phyloP scores from a whole-genome alignment of 2,888 invertebrate species.

The Baccha elongata region DNA sequence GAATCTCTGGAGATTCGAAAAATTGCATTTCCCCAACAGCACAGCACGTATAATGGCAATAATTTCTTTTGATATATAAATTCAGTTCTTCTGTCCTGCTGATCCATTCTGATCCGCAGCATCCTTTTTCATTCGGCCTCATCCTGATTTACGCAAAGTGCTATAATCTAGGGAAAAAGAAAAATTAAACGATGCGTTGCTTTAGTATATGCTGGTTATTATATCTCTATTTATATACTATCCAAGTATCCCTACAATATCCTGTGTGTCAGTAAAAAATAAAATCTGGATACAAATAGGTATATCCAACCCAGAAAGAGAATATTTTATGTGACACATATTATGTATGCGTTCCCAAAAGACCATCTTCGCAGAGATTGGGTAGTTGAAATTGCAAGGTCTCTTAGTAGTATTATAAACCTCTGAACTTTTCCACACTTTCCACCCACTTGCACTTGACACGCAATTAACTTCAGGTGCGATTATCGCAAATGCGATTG shows the following conservation, averaged over 20 bases:
- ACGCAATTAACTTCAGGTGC: conserved; percentile 71
- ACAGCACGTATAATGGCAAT: conserved; percentile 69
- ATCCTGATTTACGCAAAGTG: conserved; percentile 72
- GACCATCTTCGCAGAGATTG: background rate
- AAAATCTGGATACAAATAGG: conserved; percentile 38
- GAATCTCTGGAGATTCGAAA: conserved; percentile 44
- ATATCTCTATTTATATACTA: background rate
- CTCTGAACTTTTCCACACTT: conserved; percentile 9
- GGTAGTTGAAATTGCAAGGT: background rate
- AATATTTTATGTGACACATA: conserved; percentile 67
- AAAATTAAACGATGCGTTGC: conserved; percentile 64
- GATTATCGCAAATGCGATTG: conserved; percentile 61
- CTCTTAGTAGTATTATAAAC: conserved; percentile 21
- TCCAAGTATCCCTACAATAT: background rate
- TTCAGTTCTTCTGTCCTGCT: conserved; percentile 57
- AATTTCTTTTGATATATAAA: conserved; percentile 72
- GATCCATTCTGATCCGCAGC: conserved; percentile 42
- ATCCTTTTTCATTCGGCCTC: conserved; percentile 54
- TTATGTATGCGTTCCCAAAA: conserved; percentile 31
- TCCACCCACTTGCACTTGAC: conserved; percentile 64
- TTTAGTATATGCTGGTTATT: too few relatives aligned
- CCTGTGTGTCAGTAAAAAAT: conserved; percentile 26
- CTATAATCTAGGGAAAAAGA: conserved; percentile 70
- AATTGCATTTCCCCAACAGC: conserved; percentile 50
- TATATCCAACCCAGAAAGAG: conserved; percentile 57